phyloP scores from a whole-genome alignment of 2,888 invertebrate genomes.

The Gnatocerus cornutus region DNA sequence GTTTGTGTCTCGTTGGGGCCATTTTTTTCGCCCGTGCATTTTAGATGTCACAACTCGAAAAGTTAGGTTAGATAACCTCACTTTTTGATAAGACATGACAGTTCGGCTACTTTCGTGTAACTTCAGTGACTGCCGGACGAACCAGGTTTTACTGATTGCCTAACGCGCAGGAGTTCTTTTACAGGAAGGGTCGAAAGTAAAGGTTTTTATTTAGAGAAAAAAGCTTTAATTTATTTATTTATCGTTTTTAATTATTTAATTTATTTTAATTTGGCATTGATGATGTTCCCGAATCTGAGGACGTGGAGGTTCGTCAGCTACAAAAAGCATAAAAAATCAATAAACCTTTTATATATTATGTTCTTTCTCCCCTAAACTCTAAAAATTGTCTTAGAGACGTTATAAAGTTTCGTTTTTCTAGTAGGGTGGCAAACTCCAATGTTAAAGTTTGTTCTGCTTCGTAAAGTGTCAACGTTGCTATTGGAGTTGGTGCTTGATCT shows the following conservation, averaged over 20 bases:
- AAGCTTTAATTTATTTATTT: neutral
- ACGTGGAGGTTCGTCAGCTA: neutral
- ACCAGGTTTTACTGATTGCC: no score
- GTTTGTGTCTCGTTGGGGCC: slow-evolving; percentile 45
- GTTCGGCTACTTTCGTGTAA: no score
- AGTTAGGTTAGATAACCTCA: slow-evolving; percentile 11
- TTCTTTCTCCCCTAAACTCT: slow-evolving; percentile 9
- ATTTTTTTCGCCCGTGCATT: slow-evolving; percentile 15
- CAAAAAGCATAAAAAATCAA: slow-evolving; percentile 8
- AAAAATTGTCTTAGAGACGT: slow-evolving; percentile 1
- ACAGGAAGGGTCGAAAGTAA: no score
- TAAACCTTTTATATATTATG: slow-evolving; percentile 17
- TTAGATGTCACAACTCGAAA: neutral
- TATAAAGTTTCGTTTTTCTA: slow-evolving; percentile 30
- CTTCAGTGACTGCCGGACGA: no score
- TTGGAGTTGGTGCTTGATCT: slow-evolving; percentile 19
- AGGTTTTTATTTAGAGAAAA: no score
- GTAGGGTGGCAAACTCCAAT: slow-evolving; percentile 25
- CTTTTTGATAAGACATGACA: neutral
- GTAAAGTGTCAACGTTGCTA: slow-evolving; percentile 24
- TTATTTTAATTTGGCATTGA: slow-evolving; percentile 1
- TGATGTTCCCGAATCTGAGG: slow-evolving; percentile 5
- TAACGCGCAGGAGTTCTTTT: no score
- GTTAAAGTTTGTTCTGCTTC: slow-evolving; percentile 15
- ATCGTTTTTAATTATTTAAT: neutral